phyloP scores from a whole-genome alignment of 35 echinoderm and acorn worm genomes.

The Amphiura filiformis region DNA sequence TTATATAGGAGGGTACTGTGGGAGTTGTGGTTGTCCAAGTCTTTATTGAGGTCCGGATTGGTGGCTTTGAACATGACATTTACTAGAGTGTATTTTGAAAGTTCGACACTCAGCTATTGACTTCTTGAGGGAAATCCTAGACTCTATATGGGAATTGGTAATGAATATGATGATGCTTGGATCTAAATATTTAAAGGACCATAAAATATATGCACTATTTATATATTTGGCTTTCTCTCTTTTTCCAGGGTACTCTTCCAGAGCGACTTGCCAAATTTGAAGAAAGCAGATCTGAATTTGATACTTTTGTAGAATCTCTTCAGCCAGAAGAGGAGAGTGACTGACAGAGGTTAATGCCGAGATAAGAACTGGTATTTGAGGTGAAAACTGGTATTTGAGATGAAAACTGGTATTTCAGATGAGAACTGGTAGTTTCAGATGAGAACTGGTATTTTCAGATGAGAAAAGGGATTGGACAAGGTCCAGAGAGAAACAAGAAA shows the following conservation, averaged over 20 bases:
- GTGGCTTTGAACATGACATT: no score
- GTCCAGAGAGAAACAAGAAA: no score
- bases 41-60: no score
- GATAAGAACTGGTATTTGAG: no score
- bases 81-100: not conserved
- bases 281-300: constrained; percentile 41
- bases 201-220: not conserved
- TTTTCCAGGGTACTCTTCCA: constrained; percentile 33
- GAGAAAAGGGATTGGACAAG: no score
- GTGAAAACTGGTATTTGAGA: no score
- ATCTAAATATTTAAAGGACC: not conserved
- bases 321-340: constrained; percentile 33
- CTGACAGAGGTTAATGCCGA: not conserved
- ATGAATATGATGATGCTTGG: not conserved
- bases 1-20: no score
- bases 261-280: constrained; percentile 34
- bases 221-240: not conserved
- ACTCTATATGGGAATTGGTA: not conserved
- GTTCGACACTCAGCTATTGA: not conserved
- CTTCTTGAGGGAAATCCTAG: not conserved
- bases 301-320: constrained; percentile 41
- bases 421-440: no score
- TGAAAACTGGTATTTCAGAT: no score
- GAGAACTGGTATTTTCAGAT: no score
- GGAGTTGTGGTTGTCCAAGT: no score